phyloP scores from a whole-genome alignment of 2,113 vertebrate genomes.

The Malurus elegans region DNA sequence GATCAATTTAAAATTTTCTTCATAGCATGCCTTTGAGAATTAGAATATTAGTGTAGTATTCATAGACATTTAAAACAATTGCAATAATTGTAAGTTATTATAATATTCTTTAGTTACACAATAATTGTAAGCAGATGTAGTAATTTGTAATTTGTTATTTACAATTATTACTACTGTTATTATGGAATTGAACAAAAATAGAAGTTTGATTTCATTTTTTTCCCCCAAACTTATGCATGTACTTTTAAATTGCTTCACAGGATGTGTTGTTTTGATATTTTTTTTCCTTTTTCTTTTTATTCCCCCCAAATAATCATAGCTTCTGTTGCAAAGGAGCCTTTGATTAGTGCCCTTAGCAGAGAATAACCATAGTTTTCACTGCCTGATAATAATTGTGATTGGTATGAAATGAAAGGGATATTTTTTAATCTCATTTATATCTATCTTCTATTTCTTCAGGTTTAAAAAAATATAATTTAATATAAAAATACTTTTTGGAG shows the following conservation, averaged over 20 bases:
- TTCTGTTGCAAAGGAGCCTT: neutral
- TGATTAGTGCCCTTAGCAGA: neutral
- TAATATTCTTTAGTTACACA: neutral
- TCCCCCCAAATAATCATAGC: neutral
- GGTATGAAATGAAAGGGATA: neutral
- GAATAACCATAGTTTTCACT: neutral
- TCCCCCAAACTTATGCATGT: neutral
- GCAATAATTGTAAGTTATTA: neutral
- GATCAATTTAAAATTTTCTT: neutral
- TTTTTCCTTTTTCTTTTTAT: neutral
- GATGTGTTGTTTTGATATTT: neutral
- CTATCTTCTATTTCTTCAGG: neutral
- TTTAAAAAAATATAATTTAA: neutral
- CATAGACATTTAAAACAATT: neutral
- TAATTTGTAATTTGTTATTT: neutral
- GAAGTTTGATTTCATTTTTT: neutral
- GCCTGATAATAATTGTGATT: neutral
- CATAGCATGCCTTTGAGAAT: neutral
- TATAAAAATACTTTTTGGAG: neutral
- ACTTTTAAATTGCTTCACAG: neutral
- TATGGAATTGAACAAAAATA: neutral
- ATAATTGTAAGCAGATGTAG: neutral
- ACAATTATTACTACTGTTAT: neutral
- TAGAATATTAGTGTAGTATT: neutral
- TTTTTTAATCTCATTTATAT: neutral